Percentiles rank a stretch among this genome's conserved stretches.
Conservation (phyloP, 2,113 vertebrate species). For the Clarias macrocephalus region DNA sequence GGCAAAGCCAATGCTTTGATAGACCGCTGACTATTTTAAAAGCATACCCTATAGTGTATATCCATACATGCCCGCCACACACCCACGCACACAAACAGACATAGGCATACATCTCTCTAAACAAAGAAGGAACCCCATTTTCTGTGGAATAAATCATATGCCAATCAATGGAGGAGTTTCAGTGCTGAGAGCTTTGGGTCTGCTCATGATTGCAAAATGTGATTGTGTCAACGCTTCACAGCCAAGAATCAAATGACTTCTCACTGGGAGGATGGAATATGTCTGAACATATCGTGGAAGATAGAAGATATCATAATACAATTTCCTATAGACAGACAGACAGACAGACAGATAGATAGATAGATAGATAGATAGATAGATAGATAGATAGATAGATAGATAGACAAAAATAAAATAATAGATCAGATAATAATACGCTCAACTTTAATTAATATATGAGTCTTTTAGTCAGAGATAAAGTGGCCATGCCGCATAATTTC, state of each 20-base stretch:
- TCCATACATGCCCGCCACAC: not conserved
- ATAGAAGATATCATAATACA: not conserved
- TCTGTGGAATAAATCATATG: constrained; percentile 45
- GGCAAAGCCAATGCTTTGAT: not conserved
- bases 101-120: constrained; percentile 18
- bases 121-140: constrained; percentile 22
- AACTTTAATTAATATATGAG: constrained; percentile 1
- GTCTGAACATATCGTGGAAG: constrained; percentile 1
- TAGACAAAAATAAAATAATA: not conserved
- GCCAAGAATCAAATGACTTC: constrained; percentile 27
- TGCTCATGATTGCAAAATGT: constrained; percentile 36
- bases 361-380: not conserved
- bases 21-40: not conserved
- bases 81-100: not conserved
- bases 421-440: not conserved
- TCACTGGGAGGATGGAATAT: constrained; percentile 13
- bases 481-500: constrained; percentile 29
- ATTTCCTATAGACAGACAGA: constrained; percentile 2
- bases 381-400: constrained; percentile 1
- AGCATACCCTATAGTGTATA: not conserved
- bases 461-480: constrained; percentile 5
- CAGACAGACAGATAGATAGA: not conserved
- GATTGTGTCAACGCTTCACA: constrained; percentile 33
- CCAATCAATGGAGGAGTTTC: constrained; percentile 37
- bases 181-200: constrained; percentile 1